Evolutionary conservation across 2,113 vertebrate species (phyloP), one percentile per base, ranked within the genome.

Genomic region (Tyto alba): DNA sequence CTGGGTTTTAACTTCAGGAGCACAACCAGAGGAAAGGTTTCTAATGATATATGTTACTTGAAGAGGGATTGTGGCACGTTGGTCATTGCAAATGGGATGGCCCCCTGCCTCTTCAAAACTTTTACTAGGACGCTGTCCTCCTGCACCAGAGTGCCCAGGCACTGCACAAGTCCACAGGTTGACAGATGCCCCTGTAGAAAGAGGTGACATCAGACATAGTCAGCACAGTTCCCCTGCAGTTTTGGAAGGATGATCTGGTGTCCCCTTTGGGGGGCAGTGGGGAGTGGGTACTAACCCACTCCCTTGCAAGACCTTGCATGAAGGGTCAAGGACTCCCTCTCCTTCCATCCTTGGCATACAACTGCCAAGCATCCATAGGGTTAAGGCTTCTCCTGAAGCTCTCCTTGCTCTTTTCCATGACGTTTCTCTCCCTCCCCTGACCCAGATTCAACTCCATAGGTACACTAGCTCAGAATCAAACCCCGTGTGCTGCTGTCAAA

Each of bases 21-120:
- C 34, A 86, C 13, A 75, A 41, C 11, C 36, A 91, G 57, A 87
- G 41, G 38, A 16, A 55, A 64, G 6, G 32, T 48, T 68, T 77
- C 27, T 53, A 50, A 48, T 18, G 9, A 13, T 27, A 13, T 47
- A 7, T 34, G 23, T 98, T 97, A 99, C 99, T 75, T 98, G 43
- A 99, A 71, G 25, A 99, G 90, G 12, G 95, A 96, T 62, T 99
- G 99, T 0, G 98, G 97, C 36, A 99, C 41, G 29, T 99, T 99
- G 88, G 99, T 99, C 97, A 98, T 98, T 76, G 98, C 98, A 84
- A 99, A 99, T 9, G 98, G 98, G 96, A 99, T 97, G 20, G 99
- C 99, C 57, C 99, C 99, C 83, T 99, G 99, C 72, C 64, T 98
- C 98, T 99, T 99, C 88, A 99, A 92, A 56, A 99, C 98, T 74